Evolutionary conservation across 2,888 invertebrate species (phyloP).

Genomic region (Morinoia aosen): DNA sequence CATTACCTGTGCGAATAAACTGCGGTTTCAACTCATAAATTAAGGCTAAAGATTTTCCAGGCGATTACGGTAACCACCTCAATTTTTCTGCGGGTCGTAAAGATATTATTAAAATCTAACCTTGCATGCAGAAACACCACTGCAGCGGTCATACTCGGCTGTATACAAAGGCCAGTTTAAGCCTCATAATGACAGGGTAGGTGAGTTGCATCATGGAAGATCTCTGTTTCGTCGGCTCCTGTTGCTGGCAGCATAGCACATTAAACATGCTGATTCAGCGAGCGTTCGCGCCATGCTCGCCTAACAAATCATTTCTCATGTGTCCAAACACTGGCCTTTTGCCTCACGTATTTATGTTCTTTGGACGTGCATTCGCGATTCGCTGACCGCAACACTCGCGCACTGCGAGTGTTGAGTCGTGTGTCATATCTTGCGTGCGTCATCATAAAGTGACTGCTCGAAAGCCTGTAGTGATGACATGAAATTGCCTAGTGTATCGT

Average conservation of each 20-base stretch:
- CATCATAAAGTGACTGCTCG: too few species aligned
- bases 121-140: too few species aligned
- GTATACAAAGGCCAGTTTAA: not conserved
- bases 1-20: too few species aligned
- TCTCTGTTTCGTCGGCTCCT: not conserved
- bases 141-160: not conserved
- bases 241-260: not conserved
- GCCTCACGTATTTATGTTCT: not conserved
- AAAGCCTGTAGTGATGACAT: too few species aligned
- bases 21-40: too few species aligned
- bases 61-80: too few species aligned
- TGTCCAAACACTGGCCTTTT: not conserved
- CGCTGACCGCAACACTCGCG: not conserved
- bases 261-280: not conserved
- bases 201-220: not conserved
- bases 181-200: not conserved
- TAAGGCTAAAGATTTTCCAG: too few species aligned
- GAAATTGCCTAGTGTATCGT: too few species aligned
- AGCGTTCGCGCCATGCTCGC: not conserved
- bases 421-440: too few species aligned
- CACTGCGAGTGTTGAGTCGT: too few species aligned
- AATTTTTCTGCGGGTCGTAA: too few species aligned
- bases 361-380: not conserved
- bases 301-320: not conserved
- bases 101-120: too few species aligned